Evolutionary conservation across 1,140 invertebrate genomes (phyloP), one percentile per base, ranked within the genome.

Genomic region (Sycophila sp.): DNA sequence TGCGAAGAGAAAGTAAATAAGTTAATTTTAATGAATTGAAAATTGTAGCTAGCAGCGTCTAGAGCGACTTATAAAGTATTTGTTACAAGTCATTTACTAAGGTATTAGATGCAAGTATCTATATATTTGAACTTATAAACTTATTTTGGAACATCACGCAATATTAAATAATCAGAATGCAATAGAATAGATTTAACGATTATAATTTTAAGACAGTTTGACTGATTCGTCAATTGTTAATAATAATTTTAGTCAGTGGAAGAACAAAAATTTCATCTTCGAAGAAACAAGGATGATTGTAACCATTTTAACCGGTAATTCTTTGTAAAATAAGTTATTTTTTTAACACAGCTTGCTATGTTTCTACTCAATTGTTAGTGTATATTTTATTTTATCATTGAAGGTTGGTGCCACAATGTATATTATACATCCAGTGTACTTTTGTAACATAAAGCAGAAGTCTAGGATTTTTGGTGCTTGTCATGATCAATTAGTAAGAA

Each of bases 371-470:
- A 69, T 62, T 26, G 58, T 69, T 55, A n/a, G 24, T 69, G 26
- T 69, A 69, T 13, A 55, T 68, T 58, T 64, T 40, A 53, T 40
- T 26, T 55, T 56, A 34, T 53, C 49, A 53, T 42, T 53, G 2
- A 64, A 70, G 51, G 36, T 70, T 47, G 59, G 68, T 70, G 68
- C 68, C 60, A 70, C 59, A 58, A 63, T 58, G 30, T 56, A 58
- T 45, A 63, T 56, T 63, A 49, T 64, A 42, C 42, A 58, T 56
- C 15, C 30, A 22, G 56, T 47, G 13, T 55, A 51, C 26, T 55
- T 55, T 63, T 63, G 17, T 60, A 58, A 38, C 2, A 19, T 55
- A 62, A 13, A 15, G 40, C n/a, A 63, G n/a, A 42, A 63, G 32
- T 69, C 36, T 24, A n/a, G n/a, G 11, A 64, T 45, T 7, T 69